Evolutionary conservation across 2,797 vertebrate species (phyloP), one percentile per base, ranked within the genome.

Genomic region (Chlorospingus semifuscus): DNA sequence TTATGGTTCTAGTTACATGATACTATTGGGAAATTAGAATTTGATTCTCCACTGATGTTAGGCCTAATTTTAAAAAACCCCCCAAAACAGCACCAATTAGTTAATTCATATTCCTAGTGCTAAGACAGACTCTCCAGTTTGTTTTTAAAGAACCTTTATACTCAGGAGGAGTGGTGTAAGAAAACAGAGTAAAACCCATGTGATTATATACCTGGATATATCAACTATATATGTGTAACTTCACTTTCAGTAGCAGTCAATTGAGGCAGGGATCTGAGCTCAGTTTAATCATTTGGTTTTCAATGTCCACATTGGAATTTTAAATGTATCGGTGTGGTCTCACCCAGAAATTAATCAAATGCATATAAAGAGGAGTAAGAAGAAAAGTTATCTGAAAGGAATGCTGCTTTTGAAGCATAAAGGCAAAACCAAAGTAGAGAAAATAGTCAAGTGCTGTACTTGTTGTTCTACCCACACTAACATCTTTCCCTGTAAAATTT

Each of bases 1-100:
- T 41, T 66, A 50, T 13, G 9, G 4, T 22, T 80, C 42, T 50
- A 84, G 19, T 47, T 59, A 44, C 1, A 21, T 8, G 4, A 55
- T 16, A 29, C 4, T 41, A 46, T 9, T 18, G 61, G 53, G 29
- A 69, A 90, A 65, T 19, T 9, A 72, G 21, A 63, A 66, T 44
- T 71, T 46, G 4, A 52, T 65, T 79, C 12, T 61, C n/a, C 22
- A 65, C 6, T 69, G 47, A 55, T 17, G 2, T 49, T 69, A 82
- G 23, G 9, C 6, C 42, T 82, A 34, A 75, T 15, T 22, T 1
- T 5, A n/a, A 61, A 49, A 64, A 42, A 56, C 3, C 0, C 2
- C 8, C 3, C 18, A 32, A 55, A 30, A 0, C 17, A 41, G 4
- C 15, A 65, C 3, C 34, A 55, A 80, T 19, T 5, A 91, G 44